Evolutionary conservation across 2,888 invertebrate genomes (phyloP), one percentile per base, ranked within the genome.

Genomic region (Diplolepis rosae): DNA sequence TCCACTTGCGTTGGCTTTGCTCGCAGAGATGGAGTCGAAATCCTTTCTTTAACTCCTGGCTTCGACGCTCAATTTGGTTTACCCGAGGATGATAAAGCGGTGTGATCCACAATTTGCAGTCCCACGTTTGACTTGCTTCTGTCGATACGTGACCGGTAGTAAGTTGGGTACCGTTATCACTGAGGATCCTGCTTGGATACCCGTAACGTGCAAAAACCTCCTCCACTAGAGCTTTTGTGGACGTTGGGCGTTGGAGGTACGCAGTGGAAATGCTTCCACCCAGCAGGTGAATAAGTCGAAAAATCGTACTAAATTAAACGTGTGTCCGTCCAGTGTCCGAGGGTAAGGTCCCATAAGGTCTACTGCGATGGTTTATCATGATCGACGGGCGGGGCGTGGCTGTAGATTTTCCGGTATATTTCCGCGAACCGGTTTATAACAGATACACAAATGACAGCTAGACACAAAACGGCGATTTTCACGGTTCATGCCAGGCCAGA

Each of bases 221-320:
- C 50, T 18, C 9, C 11, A 65, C 65, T 5, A 77, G 54, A 6
- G 66, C 15, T 13, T 65, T 39, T 1, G 75, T 48, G 4, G 32
- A 15, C 27, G 48, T 15, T 2, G 27, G 1, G 18, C 65, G n/a
- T 11, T n/a, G 2, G 74, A 52, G 4, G 13, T 28, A 13, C 66
- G 22, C 5, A 70, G 5, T 4, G 78, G 54, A 65, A 77, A 78
- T 0, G 77, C 80, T 42, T 80, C 80, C 4, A 72, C 69, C 77
- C 81, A 82, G 45, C 69, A 66, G 28, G 71, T 76, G 48, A 75
- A 80, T 5, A 79, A 28, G 45, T 80, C 78, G n/a, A n/a, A n/a
- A 4, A 74, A 77, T 4, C 75, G 51, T 2, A 80, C 79, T 13
- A 79, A 45, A 15, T 77, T 51, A 56, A 52, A 74, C 7, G 65